Evolutionary conservation across 2,797 vertebrate genomes (phyloP), one percentile per base, ranked within the genome.

Genomic region (Steatocranus sp.): DNA sequence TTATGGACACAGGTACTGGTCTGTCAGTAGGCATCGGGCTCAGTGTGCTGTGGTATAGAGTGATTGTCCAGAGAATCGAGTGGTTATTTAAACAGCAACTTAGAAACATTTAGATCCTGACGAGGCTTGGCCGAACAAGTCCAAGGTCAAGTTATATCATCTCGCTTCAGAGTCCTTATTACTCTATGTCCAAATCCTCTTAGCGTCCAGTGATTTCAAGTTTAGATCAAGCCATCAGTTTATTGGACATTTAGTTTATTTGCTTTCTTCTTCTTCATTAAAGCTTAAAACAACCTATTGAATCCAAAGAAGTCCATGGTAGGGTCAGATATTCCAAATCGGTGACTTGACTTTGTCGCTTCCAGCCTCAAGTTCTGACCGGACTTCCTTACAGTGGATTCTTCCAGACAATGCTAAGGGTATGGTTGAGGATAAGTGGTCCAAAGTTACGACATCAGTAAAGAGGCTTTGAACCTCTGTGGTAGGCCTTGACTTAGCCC

Each of bases 31-130:
- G 93, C 92, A 91, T 94, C 75, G 84, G 96, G 95, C 94, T 96
- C 94, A 87, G 91, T 96, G 96, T 96, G 95, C 96, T 96, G 95
- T 93, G 94, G 94, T 94, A 84, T 76, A 81, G 87, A 93, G 85
- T 95, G 96, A 96, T 96, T 96, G 96, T 96, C 96, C 96, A 96
- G 95, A 92, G 86, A 89, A 88, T 66, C 10, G 3, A 9, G 68
- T 73, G 68, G 68, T 48, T 73, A 48, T 73, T 48, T 73, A 79
- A 93, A 77, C 77, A 82, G 85, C 85, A 88, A 86, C 66, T 76
- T 58, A 23, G 80, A 89, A 91, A 87, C 84, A 36, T 83, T 75
- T 76, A 54, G 77, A 85, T 87, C 85, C 83, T 81, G 83, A 77
- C 61, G 20, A 81, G 83, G 78, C 76, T 86, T 73, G 17, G 68